Conservation (phyloP, 2,888 invertebrate genomes). For the Pammene aurita region DNA sequence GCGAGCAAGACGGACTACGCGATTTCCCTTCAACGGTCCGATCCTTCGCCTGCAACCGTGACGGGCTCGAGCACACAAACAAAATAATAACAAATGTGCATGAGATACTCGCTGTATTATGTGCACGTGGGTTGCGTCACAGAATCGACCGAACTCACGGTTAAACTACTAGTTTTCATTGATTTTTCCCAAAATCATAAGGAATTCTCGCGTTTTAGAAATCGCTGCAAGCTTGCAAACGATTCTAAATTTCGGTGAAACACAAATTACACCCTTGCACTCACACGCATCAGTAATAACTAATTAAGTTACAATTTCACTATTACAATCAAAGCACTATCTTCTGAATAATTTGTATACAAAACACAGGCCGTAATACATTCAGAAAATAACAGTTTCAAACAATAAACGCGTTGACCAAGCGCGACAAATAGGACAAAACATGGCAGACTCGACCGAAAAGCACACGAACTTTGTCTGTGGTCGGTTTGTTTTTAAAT, state of each 20-base stretch:
- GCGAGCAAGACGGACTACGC: constrained; percentile 70
- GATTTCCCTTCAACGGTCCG: constrained; percentile 71
- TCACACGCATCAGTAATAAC: constrained; percentile 66
- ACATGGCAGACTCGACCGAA: constrained; percentile 81
- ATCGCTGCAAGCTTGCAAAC: constrained; percentile 65
- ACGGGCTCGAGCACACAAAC: constrained; percentile 85
- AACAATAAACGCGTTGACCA: constrained; percentile 78
- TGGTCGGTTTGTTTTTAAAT: constrained; percentile 73
- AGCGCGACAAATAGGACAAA: constrained; percentile 84
- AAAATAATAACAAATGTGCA: constrained; percentile 89
- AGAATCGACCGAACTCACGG: constrained; percentile 60
- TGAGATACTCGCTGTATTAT: constrained; percentile 79
- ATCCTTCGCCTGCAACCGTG: constrained; percentile 64
- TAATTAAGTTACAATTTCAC: constrained; percentile 61
- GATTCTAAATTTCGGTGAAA: constrained; percentile 74
- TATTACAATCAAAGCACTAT: constrained; percentile 64
- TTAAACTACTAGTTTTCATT: constrained; percentile 57
- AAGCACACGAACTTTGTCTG: constrained; percentile 76
- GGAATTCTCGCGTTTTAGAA: constrained; percentile 63
- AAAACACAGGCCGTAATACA: constrained; percentile 78
- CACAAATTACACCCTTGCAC: constrained; percentile 72
- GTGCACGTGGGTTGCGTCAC: constrained; percentile 83
- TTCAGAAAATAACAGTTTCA: constrained; percentile 75
- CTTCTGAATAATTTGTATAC: constrained; percentile 79
- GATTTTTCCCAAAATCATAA: constrained; percentile 60